These are phyloP conservation scores for Caenorhabditis inopinata DNA, from an alignment of 1,140 invertebrate genomes.

Conservation along the genomic window DNA sequence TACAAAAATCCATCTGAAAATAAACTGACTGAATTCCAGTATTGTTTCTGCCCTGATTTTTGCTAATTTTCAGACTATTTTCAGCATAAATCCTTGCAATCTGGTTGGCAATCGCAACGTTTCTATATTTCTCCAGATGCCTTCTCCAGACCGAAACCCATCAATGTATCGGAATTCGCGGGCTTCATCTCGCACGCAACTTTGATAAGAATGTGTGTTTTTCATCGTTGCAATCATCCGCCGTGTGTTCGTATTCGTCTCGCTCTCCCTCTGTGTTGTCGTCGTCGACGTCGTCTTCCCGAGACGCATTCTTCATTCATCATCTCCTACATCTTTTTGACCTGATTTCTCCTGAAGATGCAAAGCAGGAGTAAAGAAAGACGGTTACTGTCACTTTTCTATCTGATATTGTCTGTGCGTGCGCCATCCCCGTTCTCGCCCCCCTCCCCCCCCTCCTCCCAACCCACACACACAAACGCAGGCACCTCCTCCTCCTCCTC, in stretches of 20 bases:
- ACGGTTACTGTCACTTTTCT: constrained; percentile 32
- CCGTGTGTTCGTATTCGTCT: neutral
- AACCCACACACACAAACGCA: too few species aligned
- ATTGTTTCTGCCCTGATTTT: too few species aligned
- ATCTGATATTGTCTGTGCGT: constrained; percentile 14
- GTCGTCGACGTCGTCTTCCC: too few species aligned
- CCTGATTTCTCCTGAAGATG: neutral
- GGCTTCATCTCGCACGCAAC: neutral
- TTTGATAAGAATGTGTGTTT: constrained; percentile 21
- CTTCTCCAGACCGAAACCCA: too few species aligned
- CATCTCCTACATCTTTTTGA: constrained; percentile 31
- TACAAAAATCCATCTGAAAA: too few species aligned
- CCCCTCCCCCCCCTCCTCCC: neutral
- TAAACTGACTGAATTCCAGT: too few species aligned
- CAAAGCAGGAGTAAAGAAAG: neutral
- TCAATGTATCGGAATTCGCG: too few species aligned
- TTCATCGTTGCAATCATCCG: neutral
- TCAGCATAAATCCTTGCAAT: too few species aligned
- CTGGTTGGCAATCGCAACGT: too few species aligned
- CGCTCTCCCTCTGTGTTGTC: neutral
- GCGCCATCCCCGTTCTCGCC: neutral
- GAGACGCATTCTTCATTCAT: constrained; percentile 19
- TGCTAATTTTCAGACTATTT: too few species aligned
- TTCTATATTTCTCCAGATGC: too few species aligned
- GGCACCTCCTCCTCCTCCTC: neutral